phyloP scores from a whole-genome alignment of 1,140 invertebrate species.

The Sycobia sp. region DNA sequence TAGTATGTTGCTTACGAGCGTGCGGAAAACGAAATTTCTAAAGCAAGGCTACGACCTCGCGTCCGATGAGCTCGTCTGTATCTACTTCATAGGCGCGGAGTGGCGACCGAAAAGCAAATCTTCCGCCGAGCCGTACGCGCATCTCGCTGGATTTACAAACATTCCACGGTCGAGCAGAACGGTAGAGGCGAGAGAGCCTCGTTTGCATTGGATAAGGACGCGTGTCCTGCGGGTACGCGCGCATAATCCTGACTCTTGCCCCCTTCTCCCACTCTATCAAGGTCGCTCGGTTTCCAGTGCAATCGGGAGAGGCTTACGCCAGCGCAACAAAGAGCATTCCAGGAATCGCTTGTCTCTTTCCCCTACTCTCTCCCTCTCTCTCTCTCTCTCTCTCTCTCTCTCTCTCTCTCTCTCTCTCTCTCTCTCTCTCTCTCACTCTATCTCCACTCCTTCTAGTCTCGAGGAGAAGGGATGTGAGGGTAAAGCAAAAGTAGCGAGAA shows the following conservation, averaged over 20 bases:
- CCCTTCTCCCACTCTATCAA: slow-evolving; percentile 39
- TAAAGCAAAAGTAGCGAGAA: slow-evolving; percentile 2
- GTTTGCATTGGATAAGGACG: not conserved
- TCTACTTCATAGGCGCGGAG: too few species aligned
- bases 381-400: not conserved
- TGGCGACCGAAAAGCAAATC: not conserved
- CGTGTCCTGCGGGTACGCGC: slow-evolving; percentile 7
- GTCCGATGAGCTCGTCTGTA: too few species aligned
- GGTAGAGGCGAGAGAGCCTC: too few species aligned
- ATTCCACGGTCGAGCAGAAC: too few species aligned
- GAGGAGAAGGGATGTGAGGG: not conserved
- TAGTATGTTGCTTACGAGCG: too few species aligned
- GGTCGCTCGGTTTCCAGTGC: slow-evolving; percentile 48
- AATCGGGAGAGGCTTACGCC: slow-evolving; percentile 18
- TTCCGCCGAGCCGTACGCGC: too few species aligned
- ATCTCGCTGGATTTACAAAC: too few species aligned
- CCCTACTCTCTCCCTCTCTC: not conserved
- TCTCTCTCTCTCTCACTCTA: not conserved
- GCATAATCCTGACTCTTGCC: not conserved
- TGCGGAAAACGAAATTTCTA: too few species aligned
- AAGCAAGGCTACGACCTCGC: too few species aligned
- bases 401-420: slow-evolving; percentile 1
- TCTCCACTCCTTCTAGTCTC: not conserved
- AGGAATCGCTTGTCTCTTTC: slow-evolving; percentile 43
- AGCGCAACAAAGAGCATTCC: slow-evolving; percentile 57